Percentiles rank a stretch among this genome's conserved stretches.
These are phyloP conservation scores for Stenurella melanura DNA, from an alignment of 2,888 invertebrate species.

Conservation along the genomic window DNA sequence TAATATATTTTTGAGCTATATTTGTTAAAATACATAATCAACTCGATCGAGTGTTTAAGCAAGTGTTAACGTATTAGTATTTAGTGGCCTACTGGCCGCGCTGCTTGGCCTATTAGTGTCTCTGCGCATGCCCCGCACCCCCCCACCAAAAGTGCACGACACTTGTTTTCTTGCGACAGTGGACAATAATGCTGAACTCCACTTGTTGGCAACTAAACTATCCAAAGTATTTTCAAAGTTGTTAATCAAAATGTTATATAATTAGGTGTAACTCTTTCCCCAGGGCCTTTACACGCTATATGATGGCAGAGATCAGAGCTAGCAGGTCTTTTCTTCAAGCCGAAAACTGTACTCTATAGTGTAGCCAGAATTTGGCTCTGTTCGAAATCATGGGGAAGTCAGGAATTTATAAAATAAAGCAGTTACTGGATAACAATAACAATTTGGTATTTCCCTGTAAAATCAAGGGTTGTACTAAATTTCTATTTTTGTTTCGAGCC, in stretches of 20 bases:
- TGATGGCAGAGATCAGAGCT: neutral
- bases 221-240: constrained; percentile 72
- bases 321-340: neutral
- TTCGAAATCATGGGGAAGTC: too few species aligned
- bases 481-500: too few species aligned
- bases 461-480: too few species aligned
- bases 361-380: too few species aligned
- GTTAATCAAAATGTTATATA: constrained; percentile 72
- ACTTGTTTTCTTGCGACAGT: constrained; percentile 70
- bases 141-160: constrained; percentile 66
- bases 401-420: too few species aligned
- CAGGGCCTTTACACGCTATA: constrained; percentile 10
- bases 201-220: constrained; percentile 70
- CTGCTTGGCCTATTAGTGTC: constrained; percentile 64
- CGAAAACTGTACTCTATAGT: too few species aligned
- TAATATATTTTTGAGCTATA: constrained; percentile 73
- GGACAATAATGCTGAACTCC: constrained; percentile 71
- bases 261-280: constrained; percentile 61
- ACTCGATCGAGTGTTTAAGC: constrained; percentile 55
- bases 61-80: constrained; percentile 41
- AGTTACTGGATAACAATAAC: too few species aligned
- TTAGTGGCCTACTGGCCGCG: constrained; percentile 61
- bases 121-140: constrained; percentile 62
- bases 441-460: too few species aligned
- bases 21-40: constrained; percentile 67